Evolutionary conservation across 2,888 invertebrate species (phyloP).

Genomic region (Tuberolachnus salignus): DNA sequence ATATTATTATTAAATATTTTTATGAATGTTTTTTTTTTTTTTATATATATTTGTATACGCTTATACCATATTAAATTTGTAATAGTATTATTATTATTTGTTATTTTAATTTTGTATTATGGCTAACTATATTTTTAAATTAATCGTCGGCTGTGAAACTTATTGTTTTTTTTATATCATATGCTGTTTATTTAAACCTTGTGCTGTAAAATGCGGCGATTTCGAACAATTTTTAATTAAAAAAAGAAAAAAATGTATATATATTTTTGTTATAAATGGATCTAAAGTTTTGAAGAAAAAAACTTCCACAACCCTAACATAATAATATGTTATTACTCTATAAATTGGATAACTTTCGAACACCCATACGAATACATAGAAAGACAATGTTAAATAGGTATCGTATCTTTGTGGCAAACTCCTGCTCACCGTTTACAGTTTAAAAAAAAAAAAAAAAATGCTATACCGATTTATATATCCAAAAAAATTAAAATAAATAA

Average conservation of each 20-base stretch:
- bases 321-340: no score
- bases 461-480: no score
- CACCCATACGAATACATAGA: no score
- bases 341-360: no score
- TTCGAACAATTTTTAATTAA: not conserved
- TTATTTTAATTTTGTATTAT: slow-evolving; percentile 16
- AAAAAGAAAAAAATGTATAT: no score
- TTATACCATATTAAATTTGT: slow-evolving; percentile 30
- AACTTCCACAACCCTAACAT: no score
- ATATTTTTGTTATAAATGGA: not conserved
- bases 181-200: slow-evolving; percentile 33
- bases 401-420: no score
- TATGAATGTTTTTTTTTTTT: slow-evolving; percentile 41
- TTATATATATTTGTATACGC: slow-evolving; percentile 35
- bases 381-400: no score
- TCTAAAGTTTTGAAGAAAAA: not conserved
- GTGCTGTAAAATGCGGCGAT: no score
- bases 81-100: slow-evolving; percentile 1
- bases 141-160: slow-evolving; percentile 44
- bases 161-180: slow-evolving; percentile 34
- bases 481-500: no score
- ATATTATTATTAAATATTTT: slow-evolving; percentile 38
- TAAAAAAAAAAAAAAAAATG: no score
- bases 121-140: slow-evolving; percentile 25
- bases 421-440: no score